Evolutionary conservation across 2,113 vertebrate species (phyloP).

Genomic region (Pterocles gutturalis): DNA sequence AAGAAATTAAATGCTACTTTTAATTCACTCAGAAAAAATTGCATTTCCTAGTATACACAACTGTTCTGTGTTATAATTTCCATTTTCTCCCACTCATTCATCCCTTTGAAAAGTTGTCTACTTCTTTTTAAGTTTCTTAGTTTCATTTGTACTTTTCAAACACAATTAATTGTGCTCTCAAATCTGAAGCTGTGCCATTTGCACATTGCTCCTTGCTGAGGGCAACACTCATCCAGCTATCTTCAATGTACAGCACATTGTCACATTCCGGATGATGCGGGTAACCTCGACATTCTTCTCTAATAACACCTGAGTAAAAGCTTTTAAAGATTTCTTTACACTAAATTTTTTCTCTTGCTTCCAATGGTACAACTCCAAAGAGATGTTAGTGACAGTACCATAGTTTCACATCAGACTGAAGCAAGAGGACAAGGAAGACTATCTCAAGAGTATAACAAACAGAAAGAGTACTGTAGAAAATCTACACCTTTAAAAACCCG

Average conservation of each 20-base stretch:
- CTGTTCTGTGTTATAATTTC: background rate
- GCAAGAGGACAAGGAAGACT: background rate
- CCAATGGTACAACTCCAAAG: background rate
- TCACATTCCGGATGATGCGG: background rate
- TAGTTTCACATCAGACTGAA: background rate
- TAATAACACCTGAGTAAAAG: background rate
- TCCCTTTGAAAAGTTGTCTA: background rate
- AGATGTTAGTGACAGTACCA: background rate
- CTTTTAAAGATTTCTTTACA: background rate
- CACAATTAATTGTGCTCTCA: background rate
- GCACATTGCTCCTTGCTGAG: background rate
- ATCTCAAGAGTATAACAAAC: background rate
- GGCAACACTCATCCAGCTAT: background rate
- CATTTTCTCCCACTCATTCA: background rate
- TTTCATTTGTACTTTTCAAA: background rate
- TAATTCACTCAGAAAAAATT: background rate
- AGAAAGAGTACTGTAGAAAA: background rate
- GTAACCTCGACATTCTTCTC: background rate
- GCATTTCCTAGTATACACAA: background rate
- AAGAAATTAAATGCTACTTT: background rate
- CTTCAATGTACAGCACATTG: fast-evolving
- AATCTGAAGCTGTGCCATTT: background rate
- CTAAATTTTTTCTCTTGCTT: background rate
- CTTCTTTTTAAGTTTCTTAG: background rate
- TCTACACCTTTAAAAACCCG: background rate